Base-by-base conservation (phyloP, 2,113 vertebrate genomes). In the Eudyptes chrysolophus region DNA sequence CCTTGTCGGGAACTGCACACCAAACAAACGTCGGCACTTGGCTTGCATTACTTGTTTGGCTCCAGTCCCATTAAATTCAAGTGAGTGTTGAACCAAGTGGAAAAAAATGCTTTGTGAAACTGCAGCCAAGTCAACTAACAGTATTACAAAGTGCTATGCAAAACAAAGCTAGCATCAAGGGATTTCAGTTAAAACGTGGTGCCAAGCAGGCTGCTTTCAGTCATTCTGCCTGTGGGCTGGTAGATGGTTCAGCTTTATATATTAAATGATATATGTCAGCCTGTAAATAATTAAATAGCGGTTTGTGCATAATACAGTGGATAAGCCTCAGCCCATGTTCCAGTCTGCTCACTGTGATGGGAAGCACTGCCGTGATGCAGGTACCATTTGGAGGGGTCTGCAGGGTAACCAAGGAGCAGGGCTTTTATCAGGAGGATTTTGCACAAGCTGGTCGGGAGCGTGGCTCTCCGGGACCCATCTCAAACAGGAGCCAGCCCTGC, bases 61-160 rank as follows among this genome's bases (percentile, higher is more conserved):
- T 90, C 85, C 36, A 5, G 42, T 68, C 96, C 97, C 92, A 9
- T 74, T 79, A 68, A 94, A 97, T 60, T 83, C 86, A 58, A 92
- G 80, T 5, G 70, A 95, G 87, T 5, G 9, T 36, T 92, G 93
- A 97, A 97, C 90, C 78, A 70, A 92, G 82, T 27, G 91, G 93
- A 25, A 65, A 93, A 84, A 65, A 85, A 71, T 6, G 81, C 92
- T 96, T 80, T 54, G 85, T 89, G 92, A 96, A 83, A 75, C 92
- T 90, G 93, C 94, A 97, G 96, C 97, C 97, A 98, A 97, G 95
- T 83, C 94, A 96, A 77, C 70, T 90, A 71, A 82, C 74, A 96
- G 88, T 49, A 89, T 94, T 96, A 95, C 90, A 94, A 92, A 95
- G 96, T 95, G 96, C 94, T 96, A 88, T 94, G 95, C 96, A 97